Conservation (phyloP, 92 coral and sea anemone species). For the Bergia sp. region DNA sequence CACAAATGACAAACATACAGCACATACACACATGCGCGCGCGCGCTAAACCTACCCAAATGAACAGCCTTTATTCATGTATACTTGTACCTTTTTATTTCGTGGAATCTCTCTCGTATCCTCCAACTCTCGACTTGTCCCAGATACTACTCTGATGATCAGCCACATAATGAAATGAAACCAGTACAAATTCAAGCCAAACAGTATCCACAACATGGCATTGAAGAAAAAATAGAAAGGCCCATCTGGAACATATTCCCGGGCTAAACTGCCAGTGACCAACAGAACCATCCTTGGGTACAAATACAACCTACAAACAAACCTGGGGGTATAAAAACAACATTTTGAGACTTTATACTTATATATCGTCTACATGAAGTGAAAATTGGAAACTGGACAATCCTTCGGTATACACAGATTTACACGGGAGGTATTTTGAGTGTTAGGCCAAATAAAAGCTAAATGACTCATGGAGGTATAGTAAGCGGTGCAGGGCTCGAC, state of each 20-base stretch:
- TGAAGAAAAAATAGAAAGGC: constrained; percentile 93
- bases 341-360: neutral
- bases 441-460: too few species aligned
- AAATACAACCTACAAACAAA: constrained; percentile 82
- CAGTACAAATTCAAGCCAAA: constrained; percentile 89
- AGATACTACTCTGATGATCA: constrained; percentile 74
- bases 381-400: neutral
- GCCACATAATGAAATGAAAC: constrained; percentile 90
- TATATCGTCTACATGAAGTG: neutral
- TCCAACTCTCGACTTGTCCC: constrained; percentile 84
- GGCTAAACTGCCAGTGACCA: constrained; percentile 59
- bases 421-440: neutral
- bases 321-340: constrained; percentile 56
- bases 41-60: too few species aligned
- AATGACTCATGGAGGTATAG: too few species aligned
- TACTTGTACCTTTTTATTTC: constrained; percentile 35
- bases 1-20: too few species aligned
- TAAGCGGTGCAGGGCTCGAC: too few species aligned
- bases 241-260: constrained; percentile 55
- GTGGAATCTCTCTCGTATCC: constrained; percentile 79
- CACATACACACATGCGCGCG: too few species aligned
- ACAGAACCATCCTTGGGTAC: constrained; percentile 85
- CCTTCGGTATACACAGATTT: neutral
- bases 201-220: constrained; percentile 77
- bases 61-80: neutral